Evolutionary conservation across 2,113 vertebrate genomes (phyloP).

Genomic region (Caracal caracal): DNA sequence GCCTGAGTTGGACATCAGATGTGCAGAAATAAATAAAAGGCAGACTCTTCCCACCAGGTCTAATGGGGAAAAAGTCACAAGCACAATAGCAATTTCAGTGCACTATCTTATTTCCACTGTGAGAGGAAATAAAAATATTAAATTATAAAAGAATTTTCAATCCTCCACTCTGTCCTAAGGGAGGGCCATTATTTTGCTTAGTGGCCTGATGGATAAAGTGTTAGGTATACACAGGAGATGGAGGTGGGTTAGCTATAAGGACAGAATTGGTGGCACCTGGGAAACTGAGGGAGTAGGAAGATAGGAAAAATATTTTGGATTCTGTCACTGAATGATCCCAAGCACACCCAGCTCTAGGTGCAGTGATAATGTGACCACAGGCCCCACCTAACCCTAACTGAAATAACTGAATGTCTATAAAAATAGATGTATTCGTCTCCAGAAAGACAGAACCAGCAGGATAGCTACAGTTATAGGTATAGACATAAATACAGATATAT

Average conservation of each 20-base stretch:
- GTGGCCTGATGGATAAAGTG: not conserved
- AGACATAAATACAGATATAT: not conserved
- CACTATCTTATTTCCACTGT: not conserved
- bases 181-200: not conserved
- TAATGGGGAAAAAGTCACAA: not conserved
- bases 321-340: not conserved
- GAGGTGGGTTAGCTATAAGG: not conserved
- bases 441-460: not conserved
- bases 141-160: not conserved
- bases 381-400: not conserved
- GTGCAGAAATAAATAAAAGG: not conserved
- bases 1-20: not conserved
- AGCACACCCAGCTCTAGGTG: not conserved
- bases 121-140: not conserved
- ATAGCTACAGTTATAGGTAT: not conserved
- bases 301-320: not conserved
- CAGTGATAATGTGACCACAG: not conserved
- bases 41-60: not conserved
- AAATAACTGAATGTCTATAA: not conserved
- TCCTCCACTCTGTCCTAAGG: not conserved
- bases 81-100: not conserved
- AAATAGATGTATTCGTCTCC: not conserved
- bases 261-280: not conserved
- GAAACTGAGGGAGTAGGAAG: not conserved
- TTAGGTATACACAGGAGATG: not conserved